Evolutionary conservation across 2,888 invertebrate genomes (phyloP).

Genomic region (Plebejus melissa): DNA sequence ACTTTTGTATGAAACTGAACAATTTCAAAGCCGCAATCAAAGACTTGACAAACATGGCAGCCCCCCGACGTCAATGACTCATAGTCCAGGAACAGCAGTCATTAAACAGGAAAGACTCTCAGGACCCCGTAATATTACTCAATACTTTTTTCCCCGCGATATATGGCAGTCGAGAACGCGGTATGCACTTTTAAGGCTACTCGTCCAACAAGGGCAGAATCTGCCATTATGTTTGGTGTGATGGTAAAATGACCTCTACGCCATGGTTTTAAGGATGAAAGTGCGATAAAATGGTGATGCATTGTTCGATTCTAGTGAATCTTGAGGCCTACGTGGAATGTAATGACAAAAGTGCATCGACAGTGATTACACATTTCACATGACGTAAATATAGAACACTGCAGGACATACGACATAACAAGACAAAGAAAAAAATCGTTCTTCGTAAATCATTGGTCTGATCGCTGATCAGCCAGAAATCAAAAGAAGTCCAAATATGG

Average conservation of each 20-base stretch:
- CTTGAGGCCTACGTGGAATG: slow-evolving; percentile 35
- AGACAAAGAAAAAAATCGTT: neutral
- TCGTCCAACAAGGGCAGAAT: slow-evolving; percentile 47
- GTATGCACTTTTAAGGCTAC: slow-evolving; percentile 74
- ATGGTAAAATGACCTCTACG: slow-evolving; percentile 28
- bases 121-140: slow-evolving; percentile 30
- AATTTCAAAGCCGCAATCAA: neutral
- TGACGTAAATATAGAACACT: neutral
- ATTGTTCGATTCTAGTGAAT: slow-evolving; percentile 33
- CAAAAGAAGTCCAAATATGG: too few species aligned
- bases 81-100: neutral
- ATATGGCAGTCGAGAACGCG: slow-evolving; percentile 62
- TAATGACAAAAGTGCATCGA: slow-evolving; percentile 31
- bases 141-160: slow-evolving; percentile 48
- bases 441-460: neutral
- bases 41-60: neutral
- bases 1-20: too few species aligned
- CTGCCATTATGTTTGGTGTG: slow-evolving; percentile 31
- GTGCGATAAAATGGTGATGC: neutral
- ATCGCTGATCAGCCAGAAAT: too few species aligned
- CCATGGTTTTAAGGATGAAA: slow-evolving; percentile 22
- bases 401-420: neutral
- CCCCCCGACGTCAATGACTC: slow-evolving; percentile 14
- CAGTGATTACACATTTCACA: slow-evolving; percentile 1
- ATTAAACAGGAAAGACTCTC: slow-evolving; percentile 27